Percentiles rank a stretch among this genome's conserved stretches.
Evolutionary conservation across 1,140 invertebrate species (phyloP).

Genomic region (Orchestia grillus): DNA sequence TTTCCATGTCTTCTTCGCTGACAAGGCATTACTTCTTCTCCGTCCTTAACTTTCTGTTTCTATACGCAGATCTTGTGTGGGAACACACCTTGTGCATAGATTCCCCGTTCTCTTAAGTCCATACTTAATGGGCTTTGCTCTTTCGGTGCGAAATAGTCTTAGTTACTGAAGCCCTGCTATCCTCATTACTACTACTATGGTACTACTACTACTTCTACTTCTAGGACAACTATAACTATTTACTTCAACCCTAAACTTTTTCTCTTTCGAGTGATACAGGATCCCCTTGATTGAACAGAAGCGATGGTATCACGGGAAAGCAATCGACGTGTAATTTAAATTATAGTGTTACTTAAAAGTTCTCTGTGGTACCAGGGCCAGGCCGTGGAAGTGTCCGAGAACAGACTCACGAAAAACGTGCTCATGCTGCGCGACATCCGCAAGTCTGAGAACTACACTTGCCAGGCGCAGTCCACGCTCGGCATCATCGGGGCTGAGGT

Average conservation of each 20-base stretch:
- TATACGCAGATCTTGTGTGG: too few species aligned
- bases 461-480: slow-evolving; percentile 92
- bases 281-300: neutral
- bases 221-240: too few species aligned
- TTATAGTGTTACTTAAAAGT: neutral
- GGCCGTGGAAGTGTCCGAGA: slow-evolving; percentile 72
- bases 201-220: too few species aligned
- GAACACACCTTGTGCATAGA: too few species aligned
- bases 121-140: too few species aligned
- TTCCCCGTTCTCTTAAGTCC: too few species aligned
- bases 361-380: slow-evolving; percentile 66
- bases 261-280: neutral
- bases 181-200: too few species aligned
- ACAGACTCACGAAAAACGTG: slow-evolving; percentile 77
- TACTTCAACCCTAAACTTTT: neutral
- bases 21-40: too few species aligned
- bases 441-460: slow-evolving; percentile 96
- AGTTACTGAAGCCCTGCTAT: too few species aligned
- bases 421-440: slow-evolving; percentile 87
- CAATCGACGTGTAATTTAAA: neutral
- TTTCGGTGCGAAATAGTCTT: too few species aligned
- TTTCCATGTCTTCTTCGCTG: too few species aligned
- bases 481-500: slow-evolving; percentile 90
- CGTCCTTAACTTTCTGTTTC: too few species aligned
- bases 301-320: neutral